Base-by-base conservation (phyloP, 2,797 vertebrate genomes). In the Taenioides sp. region DNA sequence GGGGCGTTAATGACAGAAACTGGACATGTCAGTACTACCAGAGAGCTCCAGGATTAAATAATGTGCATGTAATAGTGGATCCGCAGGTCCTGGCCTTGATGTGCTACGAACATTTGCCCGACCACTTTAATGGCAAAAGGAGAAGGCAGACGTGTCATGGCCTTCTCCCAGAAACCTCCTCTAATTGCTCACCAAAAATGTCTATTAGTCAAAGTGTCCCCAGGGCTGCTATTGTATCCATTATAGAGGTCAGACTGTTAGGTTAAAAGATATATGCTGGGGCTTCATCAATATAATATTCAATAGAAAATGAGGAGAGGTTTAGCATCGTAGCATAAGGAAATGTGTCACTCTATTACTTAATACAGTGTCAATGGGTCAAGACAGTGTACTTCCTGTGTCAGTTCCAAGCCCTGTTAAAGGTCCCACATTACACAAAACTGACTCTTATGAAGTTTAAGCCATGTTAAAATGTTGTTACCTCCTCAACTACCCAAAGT, bases 131-230 rank as follows among this genome's bases (percentile, higher is more conserved):
- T 92, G 86, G 80, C 67, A 75, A 84, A 84, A 86, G 78, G 71
- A 88, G 78, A 84, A 84, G 80, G 79, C 87, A 80, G 80, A 89
- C 86, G 86, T 90, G 91, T 91, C 88, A 92, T 37, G 85, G 75
- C 67, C 82, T 87, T 90, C 40, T 89, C 87, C 85, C 73, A 77
- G 76, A 82, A 88, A 80, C 85, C 79, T 67, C 80, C 86, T 92
- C 92, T 94, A 94, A 94, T 94, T 93, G 92, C 90, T 84, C 65
- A 80, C 90, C 87, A 89, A 90, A 93, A 90, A 88, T 87, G 90
- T 92, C 91, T 89, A 88, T 89, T 90, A 91, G 83, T 76, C 84
- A 87, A 23, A 81, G 79, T 80, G 67, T 81, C 75, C 88, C 83
- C 73, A 43, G 86, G 86, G 87, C 87, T 71, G 74, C 86, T 68